Percentiles rank a stretch among this genome's conserved stretches.
Evolutionary conservation across 2,888 invertebrate genomes (phyloP).

Genomic region (Balanococcus diminutus): DNA sequence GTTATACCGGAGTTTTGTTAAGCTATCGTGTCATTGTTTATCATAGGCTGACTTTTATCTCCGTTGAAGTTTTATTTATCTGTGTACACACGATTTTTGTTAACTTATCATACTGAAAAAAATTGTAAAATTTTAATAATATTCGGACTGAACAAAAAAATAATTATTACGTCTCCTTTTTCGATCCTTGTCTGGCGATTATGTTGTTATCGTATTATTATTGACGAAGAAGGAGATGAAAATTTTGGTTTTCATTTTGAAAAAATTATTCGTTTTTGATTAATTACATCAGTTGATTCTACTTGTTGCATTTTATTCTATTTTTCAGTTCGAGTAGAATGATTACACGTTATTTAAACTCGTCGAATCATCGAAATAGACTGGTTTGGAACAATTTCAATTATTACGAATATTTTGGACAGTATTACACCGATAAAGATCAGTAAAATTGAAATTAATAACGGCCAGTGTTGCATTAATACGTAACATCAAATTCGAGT

Average conservation of each 20-base stretch:
- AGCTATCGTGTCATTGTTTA: not conserved
- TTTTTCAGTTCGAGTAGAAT: too few relatives aligned
- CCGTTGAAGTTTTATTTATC: not conserved
- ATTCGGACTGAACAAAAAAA: not conserved
- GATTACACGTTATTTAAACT: too few relatives aligned
- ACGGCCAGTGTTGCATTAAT: too few relatives aligned
- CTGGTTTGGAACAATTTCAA: too few relatives aligned
- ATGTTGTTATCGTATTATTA: not conserved
- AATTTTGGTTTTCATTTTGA: not conserved
- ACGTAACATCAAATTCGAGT: too few relatives aligned
- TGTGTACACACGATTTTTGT: too few relatives aligned
- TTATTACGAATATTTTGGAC: too few relatives aligned
- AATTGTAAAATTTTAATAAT: too few relatives aligned
- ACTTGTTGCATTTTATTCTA: too few relatives aligned
- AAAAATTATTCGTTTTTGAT: not conserved
- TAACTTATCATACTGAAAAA: not conserved
- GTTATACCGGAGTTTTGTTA: not conserved
- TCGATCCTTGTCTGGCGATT: not conserved
- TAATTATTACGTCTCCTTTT: not conserved
- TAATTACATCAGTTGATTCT: conserved; percentile 1
- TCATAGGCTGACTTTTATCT: not conserved
- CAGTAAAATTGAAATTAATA: too few relatives aligned
- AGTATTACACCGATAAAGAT: too few relatives aligned
- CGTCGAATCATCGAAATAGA: too few relatives aligned
- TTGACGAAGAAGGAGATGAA: not conserved